These are phyloP conservation scores for Bombus confusus DNA, from an alignment of 1,140 invertebrate species.

Conservation along the genomic window DNA sequence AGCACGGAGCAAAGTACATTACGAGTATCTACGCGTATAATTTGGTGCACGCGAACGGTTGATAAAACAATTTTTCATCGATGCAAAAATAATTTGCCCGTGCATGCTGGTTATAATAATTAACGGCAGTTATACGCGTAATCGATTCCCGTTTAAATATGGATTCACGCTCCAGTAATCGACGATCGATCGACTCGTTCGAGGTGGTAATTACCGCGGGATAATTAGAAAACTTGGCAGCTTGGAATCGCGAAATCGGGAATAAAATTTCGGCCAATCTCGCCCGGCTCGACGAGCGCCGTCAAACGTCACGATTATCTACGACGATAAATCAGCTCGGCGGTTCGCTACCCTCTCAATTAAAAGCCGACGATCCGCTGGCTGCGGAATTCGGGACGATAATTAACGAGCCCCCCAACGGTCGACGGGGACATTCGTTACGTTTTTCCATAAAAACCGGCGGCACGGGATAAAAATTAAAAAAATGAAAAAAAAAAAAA, in stretches of 20 bases:
- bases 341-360: constrained; percentile 32
- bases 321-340: constrained; percentile 54
- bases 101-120: neutral
- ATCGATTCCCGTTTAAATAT: constrained; percentile 37
- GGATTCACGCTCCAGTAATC: neutral
- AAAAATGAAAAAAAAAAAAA: constrained; percentile 5
- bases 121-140: constrained; percentile 44
- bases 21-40: neutral
- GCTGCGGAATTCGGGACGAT: constrained; percentile 53
- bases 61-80: constrained; percentile 13
- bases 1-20: neutral
- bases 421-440: constrained; percentile 54
- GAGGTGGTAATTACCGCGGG: constrained; percentile 5
- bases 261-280: constrained; percentile 13
- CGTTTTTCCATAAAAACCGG: constrained; percentile 49
- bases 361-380: constrained; percentile 53
- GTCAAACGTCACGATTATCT: constrained; percentile 50
- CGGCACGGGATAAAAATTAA: constrained; percentile 29
- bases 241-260: neutral
- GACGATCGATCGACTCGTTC: neutral
- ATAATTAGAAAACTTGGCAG: constrained; percentile 32
- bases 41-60: neutral
- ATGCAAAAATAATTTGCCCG: constrained; percentile 19
- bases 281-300: neutral
- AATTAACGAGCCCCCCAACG: constrained; percentile 55